Conservation (phyloP, 1,140 invertebrate genomes). For the Rhysida immarginata region DNA sequence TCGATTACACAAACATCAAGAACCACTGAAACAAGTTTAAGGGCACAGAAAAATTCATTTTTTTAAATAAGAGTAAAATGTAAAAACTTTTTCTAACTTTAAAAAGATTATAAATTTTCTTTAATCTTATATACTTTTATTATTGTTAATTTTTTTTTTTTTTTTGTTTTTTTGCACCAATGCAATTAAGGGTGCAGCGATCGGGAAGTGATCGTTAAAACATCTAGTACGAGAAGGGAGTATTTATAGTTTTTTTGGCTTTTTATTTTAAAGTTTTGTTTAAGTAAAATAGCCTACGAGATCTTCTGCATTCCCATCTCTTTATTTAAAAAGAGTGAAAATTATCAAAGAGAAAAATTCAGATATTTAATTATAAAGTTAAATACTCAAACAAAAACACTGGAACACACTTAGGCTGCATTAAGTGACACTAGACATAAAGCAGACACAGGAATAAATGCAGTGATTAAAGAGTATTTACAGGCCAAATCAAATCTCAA, state of each 20-base stretch:
- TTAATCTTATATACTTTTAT: too few species aligned
- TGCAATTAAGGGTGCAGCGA: too few species aligned
- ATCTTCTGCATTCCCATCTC: too few species aligned
- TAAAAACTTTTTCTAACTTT: neutral
- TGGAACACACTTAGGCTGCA: neutral
- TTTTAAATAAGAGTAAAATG: neutral
- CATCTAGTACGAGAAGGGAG: neutral
- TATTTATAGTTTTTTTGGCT: neutral
- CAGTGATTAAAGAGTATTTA: neutral
- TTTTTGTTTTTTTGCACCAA: too few species aligned
- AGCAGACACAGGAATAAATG: neutral
- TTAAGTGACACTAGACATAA: conserved; percentile 1
- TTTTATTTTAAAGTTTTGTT: too few species aligned
- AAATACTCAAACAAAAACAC: conserved; percentile 1
- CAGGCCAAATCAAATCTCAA: neutral
- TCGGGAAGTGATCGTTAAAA: too few species aligned
- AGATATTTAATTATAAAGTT: neutral
- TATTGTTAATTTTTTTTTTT: neutral
- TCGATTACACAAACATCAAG: neutral
- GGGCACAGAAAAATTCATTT: neutral
- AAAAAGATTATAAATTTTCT: neutral
- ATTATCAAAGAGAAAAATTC: neutral
- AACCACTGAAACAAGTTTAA: neutral
- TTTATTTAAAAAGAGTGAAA: neutral
- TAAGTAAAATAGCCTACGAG: too few species aligned